A percentile compares a stretch with the other conserved stretches of the same genome.
These are phyloP conservation scores for Tinea pellionella DNA, from an alignment of 2,888 invertebrate genomes.

Conservation along the genomic window DNA sequence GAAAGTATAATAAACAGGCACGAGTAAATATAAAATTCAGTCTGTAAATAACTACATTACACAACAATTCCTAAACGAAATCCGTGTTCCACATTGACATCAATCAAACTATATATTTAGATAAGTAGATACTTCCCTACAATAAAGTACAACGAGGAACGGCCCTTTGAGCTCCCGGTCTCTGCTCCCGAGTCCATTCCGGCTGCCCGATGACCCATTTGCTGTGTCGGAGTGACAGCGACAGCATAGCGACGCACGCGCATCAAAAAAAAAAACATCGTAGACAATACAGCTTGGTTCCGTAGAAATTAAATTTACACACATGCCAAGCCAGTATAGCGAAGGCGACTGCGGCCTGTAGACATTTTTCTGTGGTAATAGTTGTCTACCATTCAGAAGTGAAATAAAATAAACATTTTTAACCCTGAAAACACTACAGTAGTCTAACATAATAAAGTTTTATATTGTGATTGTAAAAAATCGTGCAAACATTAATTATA, in stretches of 20 bases:
- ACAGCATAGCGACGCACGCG: constrained; percentile 22
- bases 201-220: constrained; percentile 34
- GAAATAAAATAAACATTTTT: no score
- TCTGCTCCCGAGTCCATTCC: constrained; percentile 28
- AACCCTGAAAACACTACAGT: no score
- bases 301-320: neutral
- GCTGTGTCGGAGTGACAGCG: constrained; percentile 31
- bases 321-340: no score
- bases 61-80: neutral
- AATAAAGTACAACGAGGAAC: neutral
- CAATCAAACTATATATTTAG: neutral
- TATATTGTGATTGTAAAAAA: no score
- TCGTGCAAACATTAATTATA: no score
- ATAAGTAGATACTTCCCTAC: neutral
- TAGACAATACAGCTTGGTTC: neutral
- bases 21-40: neutral
- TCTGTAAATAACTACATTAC: neutral
- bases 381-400: no score
- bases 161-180: constrained; percentile 16
- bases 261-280: constrained; percentile 15
- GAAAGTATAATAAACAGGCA: no score
- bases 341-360: no score
- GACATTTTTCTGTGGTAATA: no score
- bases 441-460: no score
- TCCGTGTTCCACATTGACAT: neutral